These are phyloP conservation scores for Brachypodius melanocephalos DNA, from an alignment of 2,113 vertebrate species.

Conservation along the genomic window DNA sequence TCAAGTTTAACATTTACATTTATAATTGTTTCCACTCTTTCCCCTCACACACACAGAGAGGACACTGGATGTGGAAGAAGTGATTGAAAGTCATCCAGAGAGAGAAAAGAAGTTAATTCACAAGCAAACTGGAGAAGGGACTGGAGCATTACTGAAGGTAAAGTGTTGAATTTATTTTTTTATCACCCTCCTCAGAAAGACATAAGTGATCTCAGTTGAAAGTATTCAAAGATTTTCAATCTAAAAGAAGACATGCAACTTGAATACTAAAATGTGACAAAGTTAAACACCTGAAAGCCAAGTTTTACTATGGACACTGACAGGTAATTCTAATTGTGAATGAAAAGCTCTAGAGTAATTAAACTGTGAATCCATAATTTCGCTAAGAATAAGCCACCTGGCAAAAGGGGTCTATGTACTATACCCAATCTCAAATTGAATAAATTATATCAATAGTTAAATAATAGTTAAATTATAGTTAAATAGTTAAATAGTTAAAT, in stretches of 20 bases:
- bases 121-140: neutral
- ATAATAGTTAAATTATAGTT: neutral
- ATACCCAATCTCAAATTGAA: neutral
- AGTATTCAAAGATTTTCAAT: neutral
- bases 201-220: neutral
- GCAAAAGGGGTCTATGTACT: neutral
- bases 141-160: neutral
- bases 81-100: neutral
- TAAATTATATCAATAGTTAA: neutral
- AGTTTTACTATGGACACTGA: neutral
- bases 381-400: neutral
- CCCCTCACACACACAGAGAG: fast-evolving
- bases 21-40: neutral
- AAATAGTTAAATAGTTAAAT: neutral
- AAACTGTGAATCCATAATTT: neutral
- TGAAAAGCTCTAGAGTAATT: neutral
- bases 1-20: neutral
- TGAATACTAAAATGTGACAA: neutral
- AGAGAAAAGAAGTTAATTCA: neutral
- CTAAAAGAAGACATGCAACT: neutral
- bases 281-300: neutral
- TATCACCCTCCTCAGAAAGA: neutral
- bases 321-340: neutral
- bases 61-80: neutral
- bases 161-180: neutral